Evolutionary conservation across 2,797 vertebrate species (phyloP), one percentile per base, ranked within the genome.

Genomic region (Agapornis canus): DNA sequence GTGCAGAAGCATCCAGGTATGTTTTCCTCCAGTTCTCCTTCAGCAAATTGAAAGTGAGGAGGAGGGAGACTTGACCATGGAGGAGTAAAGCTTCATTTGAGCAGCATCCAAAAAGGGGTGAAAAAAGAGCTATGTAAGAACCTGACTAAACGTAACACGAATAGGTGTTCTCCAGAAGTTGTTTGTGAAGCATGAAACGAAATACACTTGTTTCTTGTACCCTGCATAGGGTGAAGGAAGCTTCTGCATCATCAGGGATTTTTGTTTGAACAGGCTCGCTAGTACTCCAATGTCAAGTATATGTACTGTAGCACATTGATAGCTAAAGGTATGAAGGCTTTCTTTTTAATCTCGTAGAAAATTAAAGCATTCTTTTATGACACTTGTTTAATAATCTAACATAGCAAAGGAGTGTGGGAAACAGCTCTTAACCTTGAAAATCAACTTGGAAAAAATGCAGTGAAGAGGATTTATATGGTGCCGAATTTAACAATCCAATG

Each of bases 381-480:
- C 12, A 32, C n/a, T 73, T 90, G 64, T 84, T 90, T 95, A 92
- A 94, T 95, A 94, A 82, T 63, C 78, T 77, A 70, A 45, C 1
- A 0, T 86, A 86, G 83, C 68, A 85, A 61, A 85, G 86, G 45
- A 86, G n/a, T 27, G 48, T 89, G 89, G 83, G 86, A 82, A 92
- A 75, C 29, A 73, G 60, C 68, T 84, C 90, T 95, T 95, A 90
- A 93, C 85, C 93, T 95, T 96, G 92, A 90, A 92, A 95, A 72
- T 59, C 66, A 81, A 6, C 80, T 45, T 84, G 70, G 71, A 70
- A 59, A 83, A 82, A 91, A 56, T 59, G 79, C 79, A 71, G 10
- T 65, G 63, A 81, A 82, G 27, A 72, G 76, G 69, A 91, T 94
- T 96, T 95, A 86, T 94, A 27, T 31, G 91, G 79, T 81, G 80